Percentiles rank a stretch among this genome's conserved stretches.
Conservation (phyloP, 1,140 invertebrate species). For the Oscheius sp. region DNA sequence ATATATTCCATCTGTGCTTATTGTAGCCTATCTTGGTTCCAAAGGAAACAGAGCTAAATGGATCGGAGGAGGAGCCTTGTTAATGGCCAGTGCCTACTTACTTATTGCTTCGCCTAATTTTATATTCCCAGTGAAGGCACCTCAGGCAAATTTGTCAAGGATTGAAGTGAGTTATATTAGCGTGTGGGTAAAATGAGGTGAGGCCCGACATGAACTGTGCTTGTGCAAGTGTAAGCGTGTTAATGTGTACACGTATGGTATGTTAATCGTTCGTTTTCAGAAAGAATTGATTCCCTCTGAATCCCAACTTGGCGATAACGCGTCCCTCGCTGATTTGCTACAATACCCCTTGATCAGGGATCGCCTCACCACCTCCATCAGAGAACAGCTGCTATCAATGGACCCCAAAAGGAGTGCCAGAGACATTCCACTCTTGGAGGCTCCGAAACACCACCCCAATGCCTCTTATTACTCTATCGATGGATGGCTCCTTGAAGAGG, state of each 20-base stretch:
- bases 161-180: conserved; percentile 46
- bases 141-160: conserved; percentile 50
- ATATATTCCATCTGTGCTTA: conserved; percentile 60
- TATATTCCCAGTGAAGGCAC: conserved; percentile 47
- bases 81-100: conserved; percentile 58
- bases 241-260: too few species aligned
- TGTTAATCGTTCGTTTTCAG: too few species aligned
- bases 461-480: conserved; percentile 18
- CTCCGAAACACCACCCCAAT: background rate
- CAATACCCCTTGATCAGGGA: conserved; percentile 47
- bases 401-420: background rate
- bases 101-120: conserved; percentile 57
- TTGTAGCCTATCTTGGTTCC: conserved; percentile 57
- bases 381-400: conserved; percentile 7
- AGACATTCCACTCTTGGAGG: background rate
- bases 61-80: conserved; percentile 56
- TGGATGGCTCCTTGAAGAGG: conserved; percentile 20
- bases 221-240: too few species aligned
- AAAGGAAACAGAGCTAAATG: conserved; percentile 56
- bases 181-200: too few species aligned
- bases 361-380: conserved; percentile 39
- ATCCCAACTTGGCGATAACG: conserved; percentile 39
- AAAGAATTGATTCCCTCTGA: conserved; percentile 27
- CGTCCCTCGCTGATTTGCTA: conserved; percentile 43
- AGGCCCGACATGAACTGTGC: too few species aligned